Conservation (phyloP, 2,113 vertebrate genomes). For the Sakesphorus luctuosus region DNA sequence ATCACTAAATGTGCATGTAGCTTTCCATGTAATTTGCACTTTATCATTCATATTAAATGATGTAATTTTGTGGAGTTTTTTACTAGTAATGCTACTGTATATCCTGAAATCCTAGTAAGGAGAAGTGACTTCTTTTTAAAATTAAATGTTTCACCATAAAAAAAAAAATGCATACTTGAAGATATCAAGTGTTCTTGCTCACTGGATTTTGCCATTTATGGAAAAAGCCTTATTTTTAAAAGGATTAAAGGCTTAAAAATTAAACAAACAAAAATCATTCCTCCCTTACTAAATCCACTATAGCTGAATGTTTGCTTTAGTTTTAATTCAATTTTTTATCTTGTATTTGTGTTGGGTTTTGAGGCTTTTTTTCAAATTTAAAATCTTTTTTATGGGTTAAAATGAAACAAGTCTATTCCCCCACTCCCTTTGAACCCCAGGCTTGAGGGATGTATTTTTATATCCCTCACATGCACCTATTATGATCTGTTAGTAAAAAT, state of each 20-base stretch:
- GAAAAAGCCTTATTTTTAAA: constrained; percentile 19
- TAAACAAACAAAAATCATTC: constrained; percentile 17
- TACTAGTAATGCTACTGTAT: neutral
- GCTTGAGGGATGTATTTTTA: neutral
- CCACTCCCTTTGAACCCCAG: neutral
- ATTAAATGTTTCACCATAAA: neutral
- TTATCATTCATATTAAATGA: neutral
- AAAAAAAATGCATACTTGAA: neutral
- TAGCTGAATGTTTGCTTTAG: neutral
- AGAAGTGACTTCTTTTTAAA: neutral
- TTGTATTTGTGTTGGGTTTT: neutral
- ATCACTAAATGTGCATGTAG: neutral
- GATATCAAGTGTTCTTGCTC: neutral
- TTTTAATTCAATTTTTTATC: neutral
- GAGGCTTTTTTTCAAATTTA: neutral
- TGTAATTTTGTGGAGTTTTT: neutral
- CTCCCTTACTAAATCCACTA: neutral
- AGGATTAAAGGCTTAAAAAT: constrained; percentile 46
- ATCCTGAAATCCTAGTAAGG: neutral
- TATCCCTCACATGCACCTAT: neutral
- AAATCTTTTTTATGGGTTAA: neutral
- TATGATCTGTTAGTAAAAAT: neutral
- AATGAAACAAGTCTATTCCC: neutral
- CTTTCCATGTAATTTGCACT: neutral
- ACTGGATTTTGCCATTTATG: neutral